Conservation (phyloP, 2,797 vertebrate species). For the Gymnothorax reevesii region DNA sequence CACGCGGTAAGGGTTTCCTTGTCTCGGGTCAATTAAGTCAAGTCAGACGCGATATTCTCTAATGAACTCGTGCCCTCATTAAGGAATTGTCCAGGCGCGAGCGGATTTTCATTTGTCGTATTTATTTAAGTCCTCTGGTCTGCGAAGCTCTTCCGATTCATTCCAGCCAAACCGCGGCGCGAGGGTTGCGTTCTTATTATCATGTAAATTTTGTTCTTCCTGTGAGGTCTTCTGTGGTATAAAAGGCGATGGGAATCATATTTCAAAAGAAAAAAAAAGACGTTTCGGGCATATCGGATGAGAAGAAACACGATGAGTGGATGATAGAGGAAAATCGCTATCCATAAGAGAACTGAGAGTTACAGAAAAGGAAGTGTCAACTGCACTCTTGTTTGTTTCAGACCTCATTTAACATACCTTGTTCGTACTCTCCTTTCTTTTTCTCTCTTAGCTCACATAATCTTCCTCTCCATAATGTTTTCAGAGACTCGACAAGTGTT, state of each 20-base stretch:
- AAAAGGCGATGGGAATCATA: neutral
- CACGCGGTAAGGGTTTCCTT: conserved; percentile 7
- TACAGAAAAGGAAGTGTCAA: conserved; percentile 52
- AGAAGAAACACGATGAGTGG: conserved; percentile 30
- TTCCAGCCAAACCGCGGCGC: neutral
- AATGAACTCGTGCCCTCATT: conserved; percentile 7
- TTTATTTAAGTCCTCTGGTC: neutral
- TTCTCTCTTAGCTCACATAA: conserved; percentile 35
- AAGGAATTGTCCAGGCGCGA: conserved; percentile 4
- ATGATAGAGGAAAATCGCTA: neutral
- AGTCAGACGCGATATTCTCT: conserved; percentile 12
- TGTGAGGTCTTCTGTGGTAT: neutral
- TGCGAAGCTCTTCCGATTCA: neutral
- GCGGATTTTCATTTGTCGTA: conserved; percentile 5
- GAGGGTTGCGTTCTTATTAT: neutral
- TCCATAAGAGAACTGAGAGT: neutral
- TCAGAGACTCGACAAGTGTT: conserved; percentile 34
- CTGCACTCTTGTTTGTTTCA: conserved; percentile 66
- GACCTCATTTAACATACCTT: conserved; percentile 72
- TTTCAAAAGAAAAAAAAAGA: conserved; percentile 46
- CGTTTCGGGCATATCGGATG: conserved; percentile 41
- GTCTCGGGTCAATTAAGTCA: conserved; percentile 20
- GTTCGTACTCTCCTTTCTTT: conserved; percentile 43
- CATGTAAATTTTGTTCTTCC: conserved; percentile 2
- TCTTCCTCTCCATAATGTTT: conserved; percentile 42